phyloP scores from a whole-genome alignment of 1,140 invertebrate genomes.

The Tribolium castaneum region DNA sequence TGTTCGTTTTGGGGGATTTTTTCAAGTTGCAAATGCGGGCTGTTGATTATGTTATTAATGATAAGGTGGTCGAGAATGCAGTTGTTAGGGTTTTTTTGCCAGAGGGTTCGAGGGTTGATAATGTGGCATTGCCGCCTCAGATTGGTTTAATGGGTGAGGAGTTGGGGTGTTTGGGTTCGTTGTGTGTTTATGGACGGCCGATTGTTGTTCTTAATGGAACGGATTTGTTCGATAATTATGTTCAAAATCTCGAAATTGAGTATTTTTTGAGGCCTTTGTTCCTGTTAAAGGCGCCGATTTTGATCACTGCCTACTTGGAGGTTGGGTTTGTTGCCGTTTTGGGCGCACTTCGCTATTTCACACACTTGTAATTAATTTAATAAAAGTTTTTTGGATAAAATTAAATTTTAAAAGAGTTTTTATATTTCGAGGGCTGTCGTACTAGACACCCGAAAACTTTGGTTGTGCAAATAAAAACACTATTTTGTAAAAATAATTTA shows the following conservation, averaged over 20 bases:
- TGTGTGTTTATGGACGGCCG: neutral
- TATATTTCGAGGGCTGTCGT: too few relatives aligned
- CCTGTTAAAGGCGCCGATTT: neutral
- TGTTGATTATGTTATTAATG: conserved; percentile 94
- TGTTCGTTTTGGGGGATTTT: conserved; percentile 84
- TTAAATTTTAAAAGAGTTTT: too few relatives aligned
- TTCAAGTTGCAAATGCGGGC: conserved; percentile 86
- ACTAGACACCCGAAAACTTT: too few relatives aligned
- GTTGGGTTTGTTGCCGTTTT: neutral
- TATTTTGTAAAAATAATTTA: neutral
- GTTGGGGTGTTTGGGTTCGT: neutral
- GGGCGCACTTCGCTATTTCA: neutral
- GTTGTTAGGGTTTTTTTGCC: conserved; percentile 91
- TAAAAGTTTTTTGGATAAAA: too few relatives aligned
- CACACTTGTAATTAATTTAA: neutral
- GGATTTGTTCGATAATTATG: neutral
- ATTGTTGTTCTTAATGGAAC: neutral
- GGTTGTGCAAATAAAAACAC: too few relatives aligned
- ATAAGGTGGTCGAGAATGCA: conserved; percentile 91
- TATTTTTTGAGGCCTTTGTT: neutral
- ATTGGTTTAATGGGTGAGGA: neutral
- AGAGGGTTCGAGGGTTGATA: conserved; percentile 68
- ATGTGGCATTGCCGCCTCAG: neutral
- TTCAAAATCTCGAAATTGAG: neutral
- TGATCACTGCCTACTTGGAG: neutral